A percentile compares a stretch with the other conserved stretches of the same genome.
Evolutionary conservation across 2,797 vertebrate genomes (phyloP).

Genomic region (Scarus forsteni): DNA sequence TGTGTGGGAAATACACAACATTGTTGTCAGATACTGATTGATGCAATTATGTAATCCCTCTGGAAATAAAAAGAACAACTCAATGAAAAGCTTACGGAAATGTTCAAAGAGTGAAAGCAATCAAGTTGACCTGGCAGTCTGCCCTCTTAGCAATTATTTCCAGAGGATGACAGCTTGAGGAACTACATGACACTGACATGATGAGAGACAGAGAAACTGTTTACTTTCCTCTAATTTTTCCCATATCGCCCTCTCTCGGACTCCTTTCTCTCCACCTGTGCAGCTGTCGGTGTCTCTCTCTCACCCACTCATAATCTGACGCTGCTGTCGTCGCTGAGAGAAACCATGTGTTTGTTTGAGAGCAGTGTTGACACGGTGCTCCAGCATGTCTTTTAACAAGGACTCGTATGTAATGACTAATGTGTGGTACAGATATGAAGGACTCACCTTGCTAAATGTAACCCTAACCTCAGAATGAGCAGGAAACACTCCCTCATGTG

Average conservation of each 20-base stretch:
- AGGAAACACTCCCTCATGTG: conserved; percentile 19
- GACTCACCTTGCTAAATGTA: conserved; percentile 47
- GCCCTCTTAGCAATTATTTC: conserved; percentile 67
- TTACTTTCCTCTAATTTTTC: conserved; percentile 53
- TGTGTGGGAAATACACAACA: neutral
- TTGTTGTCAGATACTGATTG: neutral
- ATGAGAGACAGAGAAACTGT: conserved; percentile 72
- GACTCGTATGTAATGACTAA: conserved; percentile 67
- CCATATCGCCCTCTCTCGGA: conserved; percentile 14
- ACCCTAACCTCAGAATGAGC: conserved; percentile 51
- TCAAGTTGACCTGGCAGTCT: conserved; percentile 63
- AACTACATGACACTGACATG: conserved; percentile 55
- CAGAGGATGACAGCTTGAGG: conserved; percentile 72
- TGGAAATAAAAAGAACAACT: neutral
- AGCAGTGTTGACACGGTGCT: conserved; percentile 56
- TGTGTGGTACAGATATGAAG: conserved; percentile 51
- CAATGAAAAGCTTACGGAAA: conserved; percentile 13
- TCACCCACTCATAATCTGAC: conserved; percentile 74
- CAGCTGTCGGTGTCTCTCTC: conserved; percentile 73
- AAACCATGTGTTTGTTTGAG: conserved; percentile 67
- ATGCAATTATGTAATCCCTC: neutral
- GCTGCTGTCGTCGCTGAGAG: conserved; percentile 57
- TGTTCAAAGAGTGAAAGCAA: conserved; percentile 23
- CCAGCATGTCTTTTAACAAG: conserved; percentile 77
- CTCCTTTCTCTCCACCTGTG: conserved; percentile 30